Evolutionary conservation across 2,113 vertebrate genomes (phyloP).

Genomic region (Coreoperca whiteheadi): DNA sequence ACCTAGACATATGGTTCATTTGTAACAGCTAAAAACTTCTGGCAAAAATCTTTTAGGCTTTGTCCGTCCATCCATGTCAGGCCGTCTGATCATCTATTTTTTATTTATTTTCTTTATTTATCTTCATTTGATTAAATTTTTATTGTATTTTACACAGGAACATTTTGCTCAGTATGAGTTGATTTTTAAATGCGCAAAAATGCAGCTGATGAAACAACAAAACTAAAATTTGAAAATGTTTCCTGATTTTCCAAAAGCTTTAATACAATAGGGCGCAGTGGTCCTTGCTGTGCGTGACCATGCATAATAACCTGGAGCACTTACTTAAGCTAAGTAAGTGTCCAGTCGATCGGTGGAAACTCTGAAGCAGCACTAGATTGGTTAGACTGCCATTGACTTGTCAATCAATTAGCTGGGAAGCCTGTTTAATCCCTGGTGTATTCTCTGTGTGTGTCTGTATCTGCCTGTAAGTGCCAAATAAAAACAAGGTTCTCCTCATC

Average conservation of each 20-base stretch:
- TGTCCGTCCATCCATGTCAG: background rate
- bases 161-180: background rate
- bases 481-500: background rate
- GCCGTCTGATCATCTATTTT: too few relatives aligned
- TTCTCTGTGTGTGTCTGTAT: background rate
- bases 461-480: slow-evolving; percentile 12
- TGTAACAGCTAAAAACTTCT: background rate
- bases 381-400: slow-evolving; percentile 61
- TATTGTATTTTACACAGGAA: background rate
- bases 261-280: background rate
- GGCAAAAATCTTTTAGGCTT: too few relatives aligned
- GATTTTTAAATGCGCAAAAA: background rate
- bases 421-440: slow-evolving; percentile 37
- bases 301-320: slow-evolving; percentile 29
- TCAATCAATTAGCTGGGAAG: slow-evolving; percentile 60
- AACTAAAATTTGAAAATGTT: too few relatives aligned
- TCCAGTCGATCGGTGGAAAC: slow-evolving; percentile 51
- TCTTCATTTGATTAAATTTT: background rate
- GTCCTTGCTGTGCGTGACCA: background rate
- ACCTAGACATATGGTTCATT: too few relatives aligned
- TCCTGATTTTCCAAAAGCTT: rapidly evolving
- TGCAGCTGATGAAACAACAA: background rate
- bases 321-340: slow-evolving; percentile 55
- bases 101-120: background rate
- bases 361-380: slow-evolving; percentile 56